Evolutionary conservation across 2,888 invertebrate species (phyloP).

Genomic region (Drosophila bunnanda): DNA sequence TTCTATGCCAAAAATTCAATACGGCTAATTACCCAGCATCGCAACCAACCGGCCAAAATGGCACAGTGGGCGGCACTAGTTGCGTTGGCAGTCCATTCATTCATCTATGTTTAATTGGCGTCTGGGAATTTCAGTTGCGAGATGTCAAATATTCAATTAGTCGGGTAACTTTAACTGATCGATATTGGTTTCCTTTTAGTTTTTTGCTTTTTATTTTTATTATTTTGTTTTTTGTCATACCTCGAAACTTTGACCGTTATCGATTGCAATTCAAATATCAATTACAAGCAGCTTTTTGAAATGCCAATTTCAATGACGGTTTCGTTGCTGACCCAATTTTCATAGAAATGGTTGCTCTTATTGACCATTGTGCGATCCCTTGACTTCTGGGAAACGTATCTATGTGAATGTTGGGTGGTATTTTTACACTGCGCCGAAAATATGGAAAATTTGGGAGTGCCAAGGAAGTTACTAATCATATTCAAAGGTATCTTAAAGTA

Average conservation of each 20-base stretch:
- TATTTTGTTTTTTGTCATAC: background rate
- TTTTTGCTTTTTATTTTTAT: background rate
- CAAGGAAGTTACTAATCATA: too few relatives aligned
- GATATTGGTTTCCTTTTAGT: background rate
- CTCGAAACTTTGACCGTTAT: constrained; percentile 8
- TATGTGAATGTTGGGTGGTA: constrained; percentile 16
- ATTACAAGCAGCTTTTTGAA: constrained; percentile 31
- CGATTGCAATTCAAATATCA: constrained; percentile 43
- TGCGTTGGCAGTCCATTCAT: constrained; percentile 1
- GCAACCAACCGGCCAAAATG: constrained; percentile 15
- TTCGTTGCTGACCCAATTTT: constrained; percentile 44
- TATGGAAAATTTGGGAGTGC: background rate
- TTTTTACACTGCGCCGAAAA: constrained; percentile 8
- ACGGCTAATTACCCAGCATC: constrained; percentile 76
- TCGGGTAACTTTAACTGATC: constrained; percentile 13
- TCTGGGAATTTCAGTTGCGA: constrained; percentile 8
- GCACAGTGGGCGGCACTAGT: constrained; percentile 35
- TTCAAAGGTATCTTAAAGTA: too few relatives aligned
- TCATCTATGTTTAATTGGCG: constrained; percentile 15
- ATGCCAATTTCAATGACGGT: constrained; percentile 41
- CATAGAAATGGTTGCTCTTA: constrained; percentile 43
- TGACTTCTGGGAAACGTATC: constrained; percentile 54
- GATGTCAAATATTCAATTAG: constrained; percentile 31
- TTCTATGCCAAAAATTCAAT: constrained; percentile 75
- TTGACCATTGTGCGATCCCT: constrained; percentile 70